Evolutionary conservation across 2,113 vertebrate genomes (phyloP).

Genomic region (Lophotis ruficrista): DNA sequence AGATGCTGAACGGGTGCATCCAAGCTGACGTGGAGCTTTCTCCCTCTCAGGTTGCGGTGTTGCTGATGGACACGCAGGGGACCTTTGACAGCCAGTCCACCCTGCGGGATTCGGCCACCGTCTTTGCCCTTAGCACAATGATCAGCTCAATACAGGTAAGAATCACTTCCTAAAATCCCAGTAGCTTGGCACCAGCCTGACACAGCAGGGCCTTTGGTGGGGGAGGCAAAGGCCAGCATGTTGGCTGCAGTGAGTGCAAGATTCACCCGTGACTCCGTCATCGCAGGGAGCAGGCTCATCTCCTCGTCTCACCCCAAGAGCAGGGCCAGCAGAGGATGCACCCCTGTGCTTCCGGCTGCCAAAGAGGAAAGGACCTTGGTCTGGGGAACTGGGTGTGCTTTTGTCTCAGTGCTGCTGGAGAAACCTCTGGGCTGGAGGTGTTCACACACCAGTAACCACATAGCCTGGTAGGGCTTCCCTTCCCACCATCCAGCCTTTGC

Average conservation of each 20-base stretch:
- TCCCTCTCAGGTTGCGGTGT: conserved; percentile 84
- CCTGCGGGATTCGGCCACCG: conserved; percentile 93
- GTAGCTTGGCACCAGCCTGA: not conserved
- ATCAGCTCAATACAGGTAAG: conserved; percentile 98
- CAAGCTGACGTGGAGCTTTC: not conserved
- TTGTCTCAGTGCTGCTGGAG: not conserved
- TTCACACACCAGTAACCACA: not conserved
- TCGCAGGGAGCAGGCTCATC: not conserved
- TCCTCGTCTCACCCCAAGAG: not conserved
- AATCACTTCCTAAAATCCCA: not conserved
- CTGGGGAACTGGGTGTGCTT: not conserved
- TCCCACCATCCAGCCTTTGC: not conserved
- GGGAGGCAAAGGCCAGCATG: not conserved
- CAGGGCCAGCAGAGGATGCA: not conserved
- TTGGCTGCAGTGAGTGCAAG: not conserved
- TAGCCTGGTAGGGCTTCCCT: not conserved
- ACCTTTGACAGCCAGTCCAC: conserved; percentile 99
- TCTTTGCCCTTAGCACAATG: conserved; percentile 99
- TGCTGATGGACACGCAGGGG: conserved; percentile 97
- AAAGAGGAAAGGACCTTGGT: not conserved
- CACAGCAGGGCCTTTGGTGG: not conserved
- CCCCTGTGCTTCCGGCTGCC: not conserved
- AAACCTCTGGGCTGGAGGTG: not conserved
- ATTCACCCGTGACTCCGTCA: not conserved
- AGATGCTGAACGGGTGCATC: not conserved